Conservation (phyloP, 1,140 invertebrate genomes). For the Halesus radiatus region DNA sequence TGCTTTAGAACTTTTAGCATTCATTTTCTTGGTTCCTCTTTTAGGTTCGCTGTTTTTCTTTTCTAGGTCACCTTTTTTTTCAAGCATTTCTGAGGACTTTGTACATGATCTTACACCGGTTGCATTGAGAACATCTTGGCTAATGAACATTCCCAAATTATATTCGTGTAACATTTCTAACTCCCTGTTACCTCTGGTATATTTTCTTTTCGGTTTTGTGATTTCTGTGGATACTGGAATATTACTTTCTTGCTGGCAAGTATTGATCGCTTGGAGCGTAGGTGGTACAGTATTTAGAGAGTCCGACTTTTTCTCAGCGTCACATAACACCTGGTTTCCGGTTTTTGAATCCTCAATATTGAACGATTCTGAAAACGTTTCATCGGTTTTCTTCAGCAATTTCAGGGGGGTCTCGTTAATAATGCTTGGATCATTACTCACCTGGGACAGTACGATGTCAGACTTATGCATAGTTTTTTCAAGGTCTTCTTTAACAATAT, state of each 20-base stretch:
- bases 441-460: too few relatives aligned
- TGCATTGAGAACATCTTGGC: constrained; percentile 58
- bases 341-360: too few relatives aligned
- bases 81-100: constrained; percentile 22
- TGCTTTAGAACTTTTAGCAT: neutral
- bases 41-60: constrained; percentile 17
- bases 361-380: too few relatives aligned
- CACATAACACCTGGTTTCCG: too few relatives aligned
- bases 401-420: too few relatives aligned
- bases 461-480: too few relatives aligned
- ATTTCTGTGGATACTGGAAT: neutral
- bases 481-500: too few relatives aligned
- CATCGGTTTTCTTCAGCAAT: too few relatives aligned
- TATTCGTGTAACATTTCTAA: constrained; percentile 76
- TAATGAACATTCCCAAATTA: constrained; percentile 77
- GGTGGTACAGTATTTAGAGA: too few relatives aligned
- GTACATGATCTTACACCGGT: constrained; percentile 66
- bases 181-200: constrained; percentile 64
- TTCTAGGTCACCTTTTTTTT: neutral
- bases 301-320: neutral
- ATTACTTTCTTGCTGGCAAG: too few relatives aligned
- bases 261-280: too few relatives aligned
- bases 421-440: too few relatives aligned
- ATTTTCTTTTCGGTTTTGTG: constrained; percentile 56
- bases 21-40: constrained; percentile 1